Base-by-base conservation (phyloP, 1,140 invertebrate species). In the Acromyrmex heyeri region DNA sequence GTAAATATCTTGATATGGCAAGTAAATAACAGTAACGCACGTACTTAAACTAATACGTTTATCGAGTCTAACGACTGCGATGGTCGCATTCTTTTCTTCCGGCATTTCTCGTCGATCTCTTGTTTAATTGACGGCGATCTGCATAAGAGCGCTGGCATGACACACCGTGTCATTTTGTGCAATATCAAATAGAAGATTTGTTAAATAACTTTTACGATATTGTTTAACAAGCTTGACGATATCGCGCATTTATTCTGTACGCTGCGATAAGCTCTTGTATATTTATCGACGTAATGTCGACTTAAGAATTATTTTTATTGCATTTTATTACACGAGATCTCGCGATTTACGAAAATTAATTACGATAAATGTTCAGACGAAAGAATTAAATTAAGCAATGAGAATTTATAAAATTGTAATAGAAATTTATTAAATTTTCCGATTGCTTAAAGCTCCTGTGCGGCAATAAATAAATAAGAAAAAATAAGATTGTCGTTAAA, bases 1-100 rank as follows among this genome's bases (percentile, higher is more conserved):
- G 30, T 34, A 34, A 34, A 34, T 34, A 89, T 90, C 87, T 12
- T 44, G 89, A 91, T 92, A 91, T 88, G 86, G 69, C 73, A 48
- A 88, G 72, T 89, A 79, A 61, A 92, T 88, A 90, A 89, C 59
- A 57, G 53, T 76, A 73, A 77, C 78, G 53, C 65, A 61, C 82
- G 78, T 50, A 73, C 75, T 76, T 86, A 62, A 70, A 87, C 62
- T 24, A 44, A 44, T 10, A 38, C 34, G 44, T 57, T 55, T 21
- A 48, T 59, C 59, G 12, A 24, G 38, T n/a, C 79, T 38, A 57
- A 62, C 55, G n/a, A 79, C 55, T 27, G 38, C 10, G 8, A 14
- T 75, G 38, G 38, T 82, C 18, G 21, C 27, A 18, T n/a, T 44
- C 38, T 30, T 48, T 38, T n/a, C 57, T 62, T 24, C 24, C 72